Percentiles rank a stretch among this genome's conserved stretches.
These are phyloP conservation scores for Panorpa germanica DNA, from an alignment of 2,888 invertebrate genomes.

Conservation along the genomic window DNA sequence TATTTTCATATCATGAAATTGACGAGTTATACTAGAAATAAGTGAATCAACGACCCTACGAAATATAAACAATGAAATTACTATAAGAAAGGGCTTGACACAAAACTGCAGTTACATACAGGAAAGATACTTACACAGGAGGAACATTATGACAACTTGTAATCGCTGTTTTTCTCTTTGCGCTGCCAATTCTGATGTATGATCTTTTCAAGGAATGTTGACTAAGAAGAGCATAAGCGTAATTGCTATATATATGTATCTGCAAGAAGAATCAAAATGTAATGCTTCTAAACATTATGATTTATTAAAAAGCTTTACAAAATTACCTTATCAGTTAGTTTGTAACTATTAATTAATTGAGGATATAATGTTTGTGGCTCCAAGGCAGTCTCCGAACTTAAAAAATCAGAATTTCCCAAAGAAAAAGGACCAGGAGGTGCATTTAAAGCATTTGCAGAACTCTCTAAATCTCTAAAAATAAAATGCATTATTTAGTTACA, in stretches of 20 bases:
- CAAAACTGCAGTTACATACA: too few species aligned
- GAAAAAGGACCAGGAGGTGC: slow-evolving; percentile 64
- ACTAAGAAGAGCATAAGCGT: slow-evolving; percentile 59
- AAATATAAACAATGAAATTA: too few species aligned
- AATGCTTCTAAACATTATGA: too few species aligned
- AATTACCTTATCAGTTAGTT: slow-evolving; percentile 76
- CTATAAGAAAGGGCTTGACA: too few species aligned
- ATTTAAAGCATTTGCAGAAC: slow-evolving; percentile 46
- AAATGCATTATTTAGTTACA: too few species aligned
- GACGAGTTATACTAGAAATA: too few species aligned
- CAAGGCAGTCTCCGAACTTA: slow-evolving; percentile 80
- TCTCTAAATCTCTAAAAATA: slow-evolving; percentile 63
- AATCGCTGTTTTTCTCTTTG: slow-evolving; percentile 61
- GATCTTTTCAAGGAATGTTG: slow-evolving; percentile 78
- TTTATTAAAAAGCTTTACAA: too few species aligned
- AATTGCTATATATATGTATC: slow-evolving; percentile 69
- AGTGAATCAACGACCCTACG: too few species aligned
- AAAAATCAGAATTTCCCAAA: slow-evolving; percentile 66
- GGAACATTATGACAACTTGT: slow-evolving; percentile 72
- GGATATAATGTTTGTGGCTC: slow-evolving; percentile 78
- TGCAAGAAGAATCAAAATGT: slow-evolving; percentile 19
- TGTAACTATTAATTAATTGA: slow-evolving; percentile 74
- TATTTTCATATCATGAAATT: slow-evolving; percentile 54
- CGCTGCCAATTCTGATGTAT: slow-evolving; percentile 57
- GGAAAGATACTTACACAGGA: slow-evolving; percentile 55